A percentile compares a stretch with the other conserved stretches of the same genome.
Conservation (phyloP, 2,113 vertebrate species). For the Tupaia chinensis region DNA sequence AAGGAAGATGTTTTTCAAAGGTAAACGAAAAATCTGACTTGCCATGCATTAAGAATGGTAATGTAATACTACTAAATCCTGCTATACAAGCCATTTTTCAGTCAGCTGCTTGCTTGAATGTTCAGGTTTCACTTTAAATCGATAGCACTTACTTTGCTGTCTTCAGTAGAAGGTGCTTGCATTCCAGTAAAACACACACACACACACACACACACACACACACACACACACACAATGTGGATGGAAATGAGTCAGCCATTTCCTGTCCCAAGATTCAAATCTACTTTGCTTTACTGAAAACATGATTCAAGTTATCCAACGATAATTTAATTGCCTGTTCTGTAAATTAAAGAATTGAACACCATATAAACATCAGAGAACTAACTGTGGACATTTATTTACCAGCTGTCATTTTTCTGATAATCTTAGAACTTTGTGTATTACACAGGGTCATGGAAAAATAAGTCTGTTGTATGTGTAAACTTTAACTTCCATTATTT, state of each 20-base stretch:
- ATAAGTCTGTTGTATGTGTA: neutral
- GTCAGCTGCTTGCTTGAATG: slow-evolving; percentile 73
- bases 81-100: slow-evolving; percentile 69
- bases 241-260: slow-evolving; percentile 83
- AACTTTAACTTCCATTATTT: slow-evolving; percentile 36
- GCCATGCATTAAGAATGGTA: slow-evolving; percentile 78
- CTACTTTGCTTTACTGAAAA: slow-evolving; percentile 70
- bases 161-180: slow-evolving; percentile 80
- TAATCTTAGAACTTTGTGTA: slow-evolving; percentile 50
- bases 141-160: slow-evolving; percentile 85
- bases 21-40: slow-evolving; percentile 73
- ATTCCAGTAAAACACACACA: slow-evolving; percentile 84
- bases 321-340: slow-evolving; percentile 67
- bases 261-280: slow-evolving; percentile 69
- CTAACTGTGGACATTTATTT: neutral
- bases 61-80: slow-evolving; percentile 61
- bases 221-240: neutral
- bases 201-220: neutral
- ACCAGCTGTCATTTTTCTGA: slow-evolving; percentile 52
- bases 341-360: slow-evolving; percentile 57
- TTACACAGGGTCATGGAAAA: slow-evolving; percentile 10
- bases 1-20: slow-evolving; percentile 43
- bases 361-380: slow-evolving; percentile 33
- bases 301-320: slow-evolving; percentile 60
- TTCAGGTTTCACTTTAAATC: slow-evolving; percentile 83